Evolutionary conservation across 2,113 vertebrate genomes (phyloP), one percentile per base, ranked within the genome.

Genomic region (Dicrurus megarhynchus): DNA sequence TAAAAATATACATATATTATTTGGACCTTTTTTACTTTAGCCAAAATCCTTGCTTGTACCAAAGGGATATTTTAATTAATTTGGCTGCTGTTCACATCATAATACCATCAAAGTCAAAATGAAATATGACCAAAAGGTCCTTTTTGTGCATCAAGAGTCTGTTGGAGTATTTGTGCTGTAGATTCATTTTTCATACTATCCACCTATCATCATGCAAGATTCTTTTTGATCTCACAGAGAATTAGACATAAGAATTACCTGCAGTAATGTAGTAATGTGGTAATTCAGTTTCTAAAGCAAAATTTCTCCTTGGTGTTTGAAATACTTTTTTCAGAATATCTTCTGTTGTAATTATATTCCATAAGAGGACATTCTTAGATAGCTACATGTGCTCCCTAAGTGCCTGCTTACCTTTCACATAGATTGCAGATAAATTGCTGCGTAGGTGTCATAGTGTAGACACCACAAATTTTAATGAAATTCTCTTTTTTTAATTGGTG

Each of bases 31-130:
- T 95, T 91, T 95, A 75, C 50, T 96, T 93, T 93, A 35, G 74
- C 84, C 91, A 90, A 88, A 96, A 89, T 86, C 52, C 64, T 94
- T 93, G 32, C 60, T 91, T 95, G 81, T 91, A 73, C 10, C 8
- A 19, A 82, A 69, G 23, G 42, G 95, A 89, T 94, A 87, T 90
- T 74, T 93, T 97, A 88, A 96, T 96, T 96, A 57, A 87, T 95
- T 95, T 97, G 89, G 78, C 81, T 67, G 64, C 84, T 96, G 88
- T 78, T 96, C 91, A 89, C 55, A 80, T 92, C 41, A 50, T 91
- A 94, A 90, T 87, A 49, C 64, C 59, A 91, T 93, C 63, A 82
- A 90, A 84, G 49, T 86, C 68, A 88, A 82, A 67, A 80, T 67
- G 18, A 95, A 95, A 87, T 84, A 90, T 11, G 44, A 95, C 11